phyloP scores from a whole-genome alignment of 2,797 vertebrate genomes.

The Acomys russatus region DNA sequence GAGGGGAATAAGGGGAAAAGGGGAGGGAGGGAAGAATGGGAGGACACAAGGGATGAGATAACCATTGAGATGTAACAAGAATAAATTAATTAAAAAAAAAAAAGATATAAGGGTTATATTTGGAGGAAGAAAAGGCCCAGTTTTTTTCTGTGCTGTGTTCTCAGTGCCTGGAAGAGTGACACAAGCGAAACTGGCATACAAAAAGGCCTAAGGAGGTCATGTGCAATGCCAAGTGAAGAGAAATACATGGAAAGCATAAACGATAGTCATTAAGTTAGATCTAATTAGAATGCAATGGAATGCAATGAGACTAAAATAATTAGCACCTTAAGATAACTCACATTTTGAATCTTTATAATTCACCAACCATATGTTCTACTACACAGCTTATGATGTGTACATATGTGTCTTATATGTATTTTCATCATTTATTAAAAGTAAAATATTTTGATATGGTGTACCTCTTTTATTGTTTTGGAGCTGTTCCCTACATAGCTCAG shows the following conservation, averaged over 20 bases:
- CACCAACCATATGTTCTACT: neutral
- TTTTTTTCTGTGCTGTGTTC: neutral
- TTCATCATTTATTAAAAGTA: neutral
- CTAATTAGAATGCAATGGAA: neutral
- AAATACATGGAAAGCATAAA: neutral
- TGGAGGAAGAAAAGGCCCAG: neutral
- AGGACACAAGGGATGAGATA: too few species aligned
- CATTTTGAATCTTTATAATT: neutral
- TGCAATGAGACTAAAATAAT: neutral
- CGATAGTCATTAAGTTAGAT: too few species aligned
- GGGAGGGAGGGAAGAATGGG: too few species aligned
- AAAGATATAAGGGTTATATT: neutral
- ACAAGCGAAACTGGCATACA: neutral
- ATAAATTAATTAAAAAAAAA: too few species aligned
- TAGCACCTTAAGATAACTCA: neutral
- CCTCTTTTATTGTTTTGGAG: neutral
- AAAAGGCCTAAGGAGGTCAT: neutral
- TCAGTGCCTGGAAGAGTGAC: neutral
- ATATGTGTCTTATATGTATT: neutral
- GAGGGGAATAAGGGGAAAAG: too few species aligned
- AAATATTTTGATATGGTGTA: neutral
- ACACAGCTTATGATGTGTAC: neutral
- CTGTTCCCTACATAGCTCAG: neutral
- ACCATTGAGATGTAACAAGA: too few species aligned
- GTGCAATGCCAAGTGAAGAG: neutral